Conservation (phyloP, 2,888 invertebrate genomes). For the Torymus tubicola region DNA sequence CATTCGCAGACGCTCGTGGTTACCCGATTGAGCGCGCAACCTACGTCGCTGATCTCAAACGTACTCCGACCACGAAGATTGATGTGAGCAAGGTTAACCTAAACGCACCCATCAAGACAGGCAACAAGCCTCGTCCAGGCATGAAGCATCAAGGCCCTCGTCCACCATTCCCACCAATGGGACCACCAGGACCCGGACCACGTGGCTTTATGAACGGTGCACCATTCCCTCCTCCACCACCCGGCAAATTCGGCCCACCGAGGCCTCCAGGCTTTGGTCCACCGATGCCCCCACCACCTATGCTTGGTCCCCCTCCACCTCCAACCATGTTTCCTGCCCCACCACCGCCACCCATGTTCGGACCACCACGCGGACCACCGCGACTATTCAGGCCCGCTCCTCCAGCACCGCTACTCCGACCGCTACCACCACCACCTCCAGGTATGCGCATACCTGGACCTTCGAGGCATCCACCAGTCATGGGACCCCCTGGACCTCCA, state of each 20-base stretch:
- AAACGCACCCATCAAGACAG: conserved; percentile 31
- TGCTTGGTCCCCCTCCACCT: conserved; percentile 51
- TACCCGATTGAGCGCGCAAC: conserved; percentile 82
- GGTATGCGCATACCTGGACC: conserved; percentile 41
- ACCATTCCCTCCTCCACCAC: conserved; percentile 61
- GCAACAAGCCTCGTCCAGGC: not conserved
- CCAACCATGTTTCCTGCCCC: conserved; percentile 52
- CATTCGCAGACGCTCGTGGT: conserved; percentile 82
- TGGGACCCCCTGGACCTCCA: conserved; percentile 53
- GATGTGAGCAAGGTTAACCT: conserved; percentile 61
- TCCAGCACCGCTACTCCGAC: conserved; percentile 43
- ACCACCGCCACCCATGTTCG: conserved; percentile 48
- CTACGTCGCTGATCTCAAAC: conserved; percentile 77
- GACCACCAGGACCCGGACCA: conserved; percentile 57
- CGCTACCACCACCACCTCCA: conserved; percentile 54
- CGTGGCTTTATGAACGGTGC: conserved; percentile 64
- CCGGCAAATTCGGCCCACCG: conserved; percentile 61
- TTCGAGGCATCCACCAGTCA: conserved; percentile 24
- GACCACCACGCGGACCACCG: conserved; percentile 32
- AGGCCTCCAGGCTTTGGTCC: conserved; percentile 57
- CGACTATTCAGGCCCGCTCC: conserved; percentile 34
- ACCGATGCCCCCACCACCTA: conserved; percentile 55
- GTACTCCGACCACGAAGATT: conserved; percentile 60
- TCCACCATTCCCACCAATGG: conserved; percentile 58
- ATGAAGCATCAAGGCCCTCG: conserved; percentile 35